Percentiles rank a stretch among this genome's conserved stretches.
These are phyloP conservation scores for Probaryconus sp. DNA, from an alignment of 1,140 invertebrate genomes.

Conservation along the genomic window DNA sequence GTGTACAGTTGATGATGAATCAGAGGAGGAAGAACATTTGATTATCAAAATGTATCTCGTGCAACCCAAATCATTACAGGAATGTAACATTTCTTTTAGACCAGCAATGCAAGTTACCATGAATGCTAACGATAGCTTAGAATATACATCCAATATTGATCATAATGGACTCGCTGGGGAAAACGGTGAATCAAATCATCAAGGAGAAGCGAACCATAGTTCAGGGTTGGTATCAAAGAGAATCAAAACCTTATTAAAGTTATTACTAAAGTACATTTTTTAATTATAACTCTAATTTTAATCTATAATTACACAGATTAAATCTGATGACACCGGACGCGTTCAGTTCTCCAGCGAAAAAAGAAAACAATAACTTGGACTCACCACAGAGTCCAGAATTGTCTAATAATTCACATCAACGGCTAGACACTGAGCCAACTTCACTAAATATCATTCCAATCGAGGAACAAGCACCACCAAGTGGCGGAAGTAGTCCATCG, in stretches of 20 bases:
- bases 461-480: conserved; percentile 77
- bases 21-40: conserved; percentile 76
- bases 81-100: conserved; percentile 88
- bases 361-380: conserved; percentile 72
- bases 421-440: conserved; percentile 67
- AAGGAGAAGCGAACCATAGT: conserved; percentile 51
- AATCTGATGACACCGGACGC: conserved; percentile 93
- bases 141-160: conserved; percentile 71
- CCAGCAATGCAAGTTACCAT: conserved; percentile 74
- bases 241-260: too few relatives aligned
- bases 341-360: conserved; percentile 84
- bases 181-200: conserved; percentile 72
- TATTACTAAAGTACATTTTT: too few relatives aligned
- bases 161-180: conserved; percentile 78
- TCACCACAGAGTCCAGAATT: conserved; percentile 69
- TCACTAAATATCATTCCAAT: conserved; percentile 68
- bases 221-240: too few relatives aligned
- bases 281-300: too few relatives aligned
- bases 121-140: conserved; percentile 70
- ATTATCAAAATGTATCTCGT: conserved; percentile 89
- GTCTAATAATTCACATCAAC: conserved; percentile 66
- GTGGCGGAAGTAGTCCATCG: conserved; percentile 89
- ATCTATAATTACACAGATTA: too few relatives aligned
- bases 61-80: conserved; percentile 92
- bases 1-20: conserved; percentile 72